Base-by-base conservation (phyloP, 2,888 invertebrate species). In the Heliconius ethilla region DNA sequence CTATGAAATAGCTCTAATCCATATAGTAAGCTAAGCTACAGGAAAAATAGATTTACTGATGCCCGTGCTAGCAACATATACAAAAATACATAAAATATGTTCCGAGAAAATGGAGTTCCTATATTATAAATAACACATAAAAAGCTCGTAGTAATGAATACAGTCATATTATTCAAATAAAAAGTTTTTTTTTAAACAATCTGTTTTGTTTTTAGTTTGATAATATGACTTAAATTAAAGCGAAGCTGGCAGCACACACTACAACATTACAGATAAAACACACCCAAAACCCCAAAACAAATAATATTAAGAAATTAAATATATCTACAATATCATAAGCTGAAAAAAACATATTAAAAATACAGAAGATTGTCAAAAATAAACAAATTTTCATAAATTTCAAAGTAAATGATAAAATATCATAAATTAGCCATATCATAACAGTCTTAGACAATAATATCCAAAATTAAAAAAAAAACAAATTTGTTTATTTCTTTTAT, bases 401-500 rank as follows among this genome's bases (percentile, higher is more conserved):
- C 51, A 51, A 51, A 51, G 18, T 51, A 25, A 51, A 9, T 7
- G 27, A 70, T 15, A 27, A 40, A 70, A 55, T 55, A 70, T 29
- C 29, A 70, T n/a, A 59, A 22, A 9, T n/a, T 59, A 59, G n/a
- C 59, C 22, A 69, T 45, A 25, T 15, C 9, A 25, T 9, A 1
- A 27, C 6, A 40, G 25, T 45, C 69, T 25, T 45, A 45, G 40
- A 27, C 40, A 69, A 33, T 66, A 29, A 29, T 18, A 33, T 22
- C 3, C 3, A 66, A 29, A 33, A 22, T 29, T 15, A 10, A 59
- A 59, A 40, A n/a, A 13, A 7, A 67, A 69, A 15, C 11, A 15
- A 69, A 18, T 45, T 69, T 69, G 69, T 45, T 69, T 69, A 69
- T 69, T 69, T 69, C 25, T 25, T 69, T 40, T 25, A 69, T 15